phyloP scores from a whole-genome alignment of 1,140 invertebrate genomes.

The Lucilia sericata region DNA sequence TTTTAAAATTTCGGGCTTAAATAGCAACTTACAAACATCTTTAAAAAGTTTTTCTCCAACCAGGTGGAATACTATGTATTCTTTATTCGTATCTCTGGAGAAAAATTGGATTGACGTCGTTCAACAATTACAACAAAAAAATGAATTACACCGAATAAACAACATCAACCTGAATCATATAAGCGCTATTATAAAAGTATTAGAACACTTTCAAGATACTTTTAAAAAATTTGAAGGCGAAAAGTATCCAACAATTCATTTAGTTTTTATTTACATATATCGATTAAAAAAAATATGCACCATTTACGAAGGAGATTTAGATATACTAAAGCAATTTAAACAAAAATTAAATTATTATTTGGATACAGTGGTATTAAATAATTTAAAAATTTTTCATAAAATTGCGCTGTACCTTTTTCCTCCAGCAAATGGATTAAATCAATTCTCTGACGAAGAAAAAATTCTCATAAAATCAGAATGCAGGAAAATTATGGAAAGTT shows the following conservation, averaged over 20 bases:
- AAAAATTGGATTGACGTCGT: too few species aligned
- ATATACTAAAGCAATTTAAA: slow-evolving; percentile 18
- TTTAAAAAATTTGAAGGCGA: too few species aligned
- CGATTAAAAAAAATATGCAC: slow-evolving; percentile 45
- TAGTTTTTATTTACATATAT: slow-evolving; percentile 38
- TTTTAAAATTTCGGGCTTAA: slow-evolving; percentile 45
- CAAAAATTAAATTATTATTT: slow-evolving; percentile 1
- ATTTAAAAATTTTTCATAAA: slow-evolving; percentile 45
- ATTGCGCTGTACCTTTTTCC: slow-evolving; percentile 46
- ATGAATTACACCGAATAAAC: too few species aligned
- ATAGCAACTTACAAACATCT: slow-evolving; percentile 2
- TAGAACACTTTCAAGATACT: too few species aligned
- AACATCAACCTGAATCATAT: too few species aligned
- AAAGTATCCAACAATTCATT: too few species aligned
- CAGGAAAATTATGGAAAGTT: background rate
- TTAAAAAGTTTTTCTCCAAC: slow-evolving; percentile 37
- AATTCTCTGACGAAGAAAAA: slow-evolving; percentile 43
- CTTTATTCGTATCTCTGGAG: slow-evolving; percentile 42
- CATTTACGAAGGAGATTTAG: slow-evolving; percentile 33
- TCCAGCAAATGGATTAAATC: slow-evolving; percentile 43
- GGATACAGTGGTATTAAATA: slow-evolving; percentile 15
- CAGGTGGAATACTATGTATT: slow-evolving; percentile 48
- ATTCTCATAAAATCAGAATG: background rate
- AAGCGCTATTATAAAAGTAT: too few species aligned
- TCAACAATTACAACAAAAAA: too few species aligned